These are phyloP conservation scores for Crocallis elinguaria DNA, from an alignment of 2,888 invertebrate genomes.

Conservation along the genomic window DNA sequence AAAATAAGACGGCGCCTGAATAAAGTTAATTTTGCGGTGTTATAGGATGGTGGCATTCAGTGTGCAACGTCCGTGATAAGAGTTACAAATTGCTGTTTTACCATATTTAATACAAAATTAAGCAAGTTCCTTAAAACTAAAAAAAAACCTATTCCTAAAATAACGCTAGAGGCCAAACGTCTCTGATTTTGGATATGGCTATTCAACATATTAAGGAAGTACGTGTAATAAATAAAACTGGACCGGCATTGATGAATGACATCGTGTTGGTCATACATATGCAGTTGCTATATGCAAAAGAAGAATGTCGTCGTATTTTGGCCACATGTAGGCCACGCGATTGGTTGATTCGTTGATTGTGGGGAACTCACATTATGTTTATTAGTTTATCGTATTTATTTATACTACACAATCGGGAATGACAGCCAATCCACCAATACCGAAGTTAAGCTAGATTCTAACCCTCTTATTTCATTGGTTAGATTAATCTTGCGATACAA, in stretches of 20 bases:
- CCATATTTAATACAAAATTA: constrained; percentile 24
- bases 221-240: constrained; percentile 26
- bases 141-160: constrained; percentile 8
- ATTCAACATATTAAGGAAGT: constrained; percentile 47
- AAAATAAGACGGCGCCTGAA: constrained; percentile 20
- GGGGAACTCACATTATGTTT: no score
- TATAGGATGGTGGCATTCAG: constrained; percentile 55
- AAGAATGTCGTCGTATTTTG: no score
- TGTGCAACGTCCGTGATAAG: constrained; percentile 54
- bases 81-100: constrained; percentile 55
- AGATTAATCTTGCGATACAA: no score
- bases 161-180: constrained; percentile 11
- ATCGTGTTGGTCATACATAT: constrained; percentile 18
- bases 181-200: constrained; percentile 42
- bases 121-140: neutral
- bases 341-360: no score
- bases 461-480: no score
- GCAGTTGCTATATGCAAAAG: constrained; percentile 7
- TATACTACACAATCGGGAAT: no score
- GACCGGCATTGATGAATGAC: constrained; percentile 27
- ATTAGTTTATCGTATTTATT: no score
- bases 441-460: no score
- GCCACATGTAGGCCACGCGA: no score
- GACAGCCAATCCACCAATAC: no score
- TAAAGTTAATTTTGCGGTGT: constrained; percentile 56